A percentile compares a stretch with the other conserved stretches of the same genome.
phyloP scores from a whole-genome alignment of 2,888 invertebrate genomes.

The Pharmacophagus antenor region DNA sequence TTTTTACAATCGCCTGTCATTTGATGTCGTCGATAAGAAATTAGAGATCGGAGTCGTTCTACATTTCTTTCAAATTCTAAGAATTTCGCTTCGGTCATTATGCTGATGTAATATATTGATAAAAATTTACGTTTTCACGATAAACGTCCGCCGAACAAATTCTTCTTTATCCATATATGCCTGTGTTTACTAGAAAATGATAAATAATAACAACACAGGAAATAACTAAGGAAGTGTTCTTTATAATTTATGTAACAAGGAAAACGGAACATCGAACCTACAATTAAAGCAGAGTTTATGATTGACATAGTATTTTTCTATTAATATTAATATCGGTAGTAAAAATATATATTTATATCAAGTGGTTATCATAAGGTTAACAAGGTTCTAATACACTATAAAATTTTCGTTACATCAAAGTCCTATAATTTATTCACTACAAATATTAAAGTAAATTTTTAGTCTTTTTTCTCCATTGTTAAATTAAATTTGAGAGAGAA shows the following conservation, averaged over 20 bases:
- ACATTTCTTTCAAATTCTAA: neutral
- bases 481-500: too few relatives aligned
- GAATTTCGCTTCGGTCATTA: neutral
- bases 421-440: too few relatives aligned
- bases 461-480: too few relatives aligned
- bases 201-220: slow-evolving; percentile 6
- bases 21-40: neutral
- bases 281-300: neutral
- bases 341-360: neutral
- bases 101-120: slow-evolving; percentile 10
- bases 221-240: slow-evolving; percentile 19
- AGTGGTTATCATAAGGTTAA: neutral
- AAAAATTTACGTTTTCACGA: slow-evolving; percentile 16
- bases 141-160: slow-evolving; percentile 11
- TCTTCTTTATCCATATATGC: too few relatives aligned
- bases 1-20: neutral
- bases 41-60: neutral
- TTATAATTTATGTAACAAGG: slow-evolving; percentile 27
- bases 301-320: neutral
- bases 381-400: neutral
- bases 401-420: too few relatives aligned
- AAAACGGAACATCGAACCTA: neutral
- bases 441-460: too few relatives aligned
- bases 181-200: slow-evolving; percentile 21
- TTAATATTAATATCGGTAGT: neutral